Evolutionary conservation across 2,888 invertebrate species (phyloP).

Genomic region (Agonopterix alstromeriana): DNA sequence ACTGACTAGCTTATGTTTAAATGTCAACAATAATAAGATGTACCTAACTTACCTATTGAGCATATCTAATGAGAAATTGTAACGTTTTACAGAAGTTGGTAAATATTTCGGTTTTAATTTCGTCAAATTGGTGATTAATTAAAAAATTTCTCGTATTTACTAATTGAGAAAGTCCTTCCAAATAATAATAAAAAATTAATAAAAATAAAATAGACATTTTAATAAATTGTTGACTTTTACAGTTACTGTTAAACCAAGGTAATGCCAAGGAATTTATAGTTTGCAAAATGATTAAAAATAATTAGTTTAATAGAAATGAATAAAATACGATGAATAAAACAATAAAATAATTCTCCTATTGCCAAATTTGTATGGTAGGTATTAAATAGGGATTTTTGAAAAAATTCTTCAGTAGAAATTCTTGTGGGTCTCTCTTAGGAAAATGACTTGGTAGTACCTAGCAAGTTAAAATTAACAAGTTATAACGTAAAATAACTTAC

Average conservation of each 20-base stretch:
- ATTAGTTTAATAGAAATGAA: conserved; percentile 31
- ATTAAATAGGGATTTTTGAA: conserved; percentile 53
- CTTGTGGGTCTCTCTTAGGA: conserved; percentile 50
- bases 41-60: no score
- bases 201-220: conserved; percentile 12
- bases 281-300: conserved; percentile 43
- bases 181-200: conserved; percentile 7
- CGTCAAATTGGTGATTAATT: no score
- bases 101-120: no score
- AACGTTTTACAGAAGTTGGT: no score
- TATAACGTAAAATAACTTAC: background rate
- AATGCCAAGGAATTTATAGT: conserved; percentile 66
- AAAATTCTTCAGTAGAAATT: conserved; percentile 58
- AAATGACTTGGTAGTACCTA: background rate
- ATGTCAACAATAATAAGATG: no score
- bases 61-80: no score
- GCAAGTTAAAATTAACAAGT: background rate
- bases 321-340: conserved; percentile 44
- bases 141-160: background rate
- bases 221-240: conserved; percentile 29
- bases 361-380: conserved; percentile 66
- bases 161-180: conserved; percentile 3
- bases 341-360: conserved; percentile 58
- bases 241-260: conserved; percentile 30
- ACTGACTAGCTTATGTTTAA: no score